Base-by-base conservation (phyloP, 1,140 invertebrate species). In the Sitodiplosis mosellana region DNA sequence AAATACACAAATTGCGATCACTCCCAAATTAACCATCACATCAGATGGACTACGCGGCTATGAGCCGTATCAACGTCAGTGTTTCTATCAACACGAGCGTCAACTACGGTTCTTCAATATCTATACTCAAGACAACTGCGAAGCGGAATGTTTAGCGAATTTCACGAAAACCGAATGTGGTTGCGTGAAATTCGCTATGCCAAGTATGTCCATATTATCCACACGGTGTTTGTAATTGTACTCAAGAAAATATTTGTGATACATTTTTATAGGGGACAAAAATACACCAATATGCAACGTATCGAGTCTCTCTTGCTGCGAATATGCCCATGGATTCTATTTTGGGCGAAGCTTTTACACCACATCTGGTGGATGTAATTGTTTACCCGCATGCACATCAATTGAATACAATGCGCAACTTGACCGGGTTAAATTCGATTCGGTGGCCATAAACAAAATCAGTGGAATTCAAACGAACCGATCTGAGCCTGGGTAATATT, bases 131-230 rank as follows among this genome's bases (percentile, higher is more conserved):
- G 63, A 64, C 36, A 78, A 78, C 51, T 81, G 78, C 51, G 64
- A 74, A 40, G 55, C 75, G 18, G 77, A 81, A 58, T 80, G 78
- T 52, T 63, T 77, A 51, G 72, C 76, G 2, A 78, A 78, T 54
- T 75, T 70, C 47, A 79, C 76, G 0, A 60, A 68, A 6, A 46
- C 56, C n/a, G 54, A 60, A 10, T 77, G 75, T 51, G 50, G 64
- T 2, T 81, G 78, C 48, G 74, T 78, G 2, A 70, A 74, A 47
- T 73, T 74, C 52, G 76, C 72, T 46, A 74, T 80, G 73, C 77
- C 77, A 49, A 72, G 77, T 80, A 67, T 5, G 14, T 18, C 3
- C 6, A 4, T 14, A 18, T 14, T 4, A 6, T 18, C 3, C n/a
- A n/a, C n/a, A n/a, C n/a, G n/a, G n/a, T n/a, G n/a, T n/a, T n/a